phyloP scores from a whole-genome alignment of 2,888 invertebrate genomes.

The Dicroscelio sp. region DNA sequence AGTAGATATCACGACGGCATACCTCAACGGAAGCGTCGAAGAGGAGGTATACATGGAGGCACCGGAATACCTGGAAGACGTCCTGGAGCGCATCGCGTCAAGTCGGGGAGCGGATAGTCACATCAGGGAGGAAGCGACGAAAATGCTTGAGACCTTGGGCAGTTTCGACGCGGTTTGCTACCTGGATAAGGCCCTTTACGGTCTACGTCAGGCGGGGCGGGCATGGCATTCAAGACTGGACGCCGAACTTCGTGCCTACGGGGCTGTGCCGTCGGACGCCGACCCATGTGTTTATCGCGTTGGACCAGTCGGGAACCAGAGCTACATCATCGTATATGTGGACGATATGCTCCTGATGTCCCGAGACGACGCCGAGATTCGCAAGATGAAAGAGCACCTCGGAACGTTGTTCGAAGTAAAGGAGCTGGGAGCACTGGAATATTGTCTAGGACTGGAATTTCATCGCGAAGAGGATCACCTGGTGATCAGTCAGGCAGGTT shows the following conservation, averaged over 20 bases:
- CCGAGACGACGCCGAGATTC: conserved; percentile 26
- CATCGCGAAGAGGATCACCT: not conserved
- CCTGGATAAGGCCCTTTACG: conserved; percentile 3
- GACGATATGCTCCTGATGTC: conserved; percentile 36
- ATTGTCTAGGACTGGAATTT: conserved; percentile 43
- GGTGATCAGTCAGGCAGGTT: not conserved
- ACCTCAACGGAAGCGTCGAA: conserved; percentile 72
- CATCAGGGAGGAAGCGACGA: not conserved
- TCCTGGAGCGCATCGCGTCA: not conserved
- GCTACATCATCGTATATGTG: conserved; percentile 23
- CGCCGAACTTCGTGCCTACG: not conserved
- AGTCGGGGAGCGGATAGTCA: not conserved
- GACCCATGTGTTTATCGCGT: not conserved
- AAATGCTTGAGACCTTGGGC: not conserved
- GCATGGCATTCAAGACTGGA: conserved; percentile 20
- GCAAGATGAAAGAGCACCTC: not conserved
- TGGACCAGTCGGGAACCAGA: not conserved
- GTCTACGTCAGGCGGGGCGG: conserved; percentile 23
- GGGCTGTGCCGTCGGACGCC: not conserved
- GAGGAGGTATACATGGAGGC: conserved; percentile 70
- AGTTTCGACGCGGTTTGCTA: not conserved
- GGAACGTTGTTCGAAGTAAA: conserved; percentile 23
- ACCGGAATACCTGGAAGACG: conserved; percentile 49
- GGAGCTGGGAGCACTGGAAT: not conserved
- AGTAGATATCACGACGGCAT: no score